These are phyloP conservation scores for Boloria selene DNA, from an alignment of 2,888 invertebrate genomes.

Conservation along the genomic window DNA sequence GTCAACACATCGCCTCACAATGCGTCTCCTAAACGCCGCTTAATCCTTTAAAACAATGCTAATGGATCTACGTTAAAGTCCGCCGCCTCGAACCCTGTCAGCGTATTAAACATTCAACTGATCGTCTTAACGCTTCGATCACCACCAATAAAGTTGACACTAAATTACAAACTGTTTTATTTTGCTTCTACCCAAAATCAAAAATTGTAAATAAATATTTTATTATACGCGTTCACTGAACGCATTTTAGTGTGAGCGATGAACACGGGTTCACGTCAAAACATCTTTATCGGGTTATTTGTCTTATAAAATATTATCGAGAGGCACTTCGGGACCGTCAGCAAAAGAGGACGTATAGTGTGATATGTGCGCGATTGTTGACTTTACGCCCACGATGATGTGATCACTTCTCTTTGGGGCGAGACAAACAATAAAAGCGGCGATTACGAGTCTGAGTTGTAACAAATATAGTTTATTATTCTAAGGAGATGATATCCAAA, in stretches of 20 bases:
- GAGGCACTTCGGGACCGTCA: slow-evolving; percentile 80
- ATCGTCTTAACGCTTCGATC: slow-evolving; percentile 77
- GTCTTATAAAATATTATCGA: slow-evolving; percentile 83
- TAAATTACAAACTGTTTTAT: slow-evolving; percentile 72
- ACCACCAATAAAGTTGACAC: slow-evolving; percentile 79
- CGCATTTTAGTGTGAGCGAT: slow-evolving; percentile 82
- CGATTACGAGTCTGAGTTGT: slow-evolving; percentile 77
- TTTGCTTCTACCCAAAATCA: slow-evolving; percentile 68
- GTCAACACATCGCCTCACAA: slow-evolving; percentile 62
- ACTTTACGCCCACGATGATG: slow-evolving; percentile 76
- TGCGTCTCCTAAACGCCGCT: slow-evolving; percentile 65
- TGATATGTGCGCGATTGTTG: slow-evolving; percentile 77
- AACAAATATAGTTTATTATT: slow-evolving; percentile 78
- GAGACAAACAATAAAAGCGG: slow-evolving; percentile 79
- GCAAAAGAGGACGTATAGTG: slow-evolving; percentile 78
- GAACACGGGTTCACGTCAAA: slow-evolving; percentile 82
- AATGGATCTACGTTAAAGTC: slow-evolving; percentile 76
- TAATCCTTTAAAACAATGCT: slow-evolving; percentile 82
- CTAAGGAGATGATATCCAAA: slow-evolving; percentile 66
- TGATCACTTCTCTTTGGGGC: slow-evolving; percentile 73
- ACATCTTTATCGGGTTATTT: slow-evolving; percentile 83
- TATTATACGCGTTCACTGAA: slow-evolving; percentile 78
- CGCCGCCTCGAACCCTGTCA: slow-evolving; percentile 74
- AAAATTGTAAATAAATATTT: slow-evolving; percentile 79
- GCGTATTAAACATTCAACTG: slow-evolving; percentile 66